phyloP scores from a whole-genome alignment of 1,140 invertebrate species.

The Drosophila suzukii region DNA sequence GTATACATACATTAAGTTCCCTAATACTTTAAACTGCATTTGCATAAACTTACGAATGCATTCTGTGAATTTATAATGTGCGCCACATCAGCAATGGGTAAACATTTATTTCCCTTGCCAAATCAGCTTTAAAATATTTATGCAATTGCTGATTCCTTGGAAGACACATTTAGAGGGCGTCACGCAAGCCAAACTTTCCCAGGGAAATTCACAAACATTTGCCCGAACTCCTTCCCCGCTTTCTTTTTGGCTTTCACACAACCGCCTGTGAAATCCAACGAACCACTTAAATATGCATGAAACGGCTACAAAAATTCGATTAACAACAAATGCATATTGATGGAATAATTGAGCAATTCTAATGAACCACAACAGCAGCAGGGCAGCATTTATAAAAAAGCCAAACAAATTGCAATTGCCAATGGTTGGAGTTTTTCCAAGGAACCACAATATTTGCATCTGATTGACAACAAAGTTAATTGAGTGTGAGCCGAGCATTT shows the following conservation, averaged over 20 bases:
- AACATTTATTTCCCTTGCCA: constrained; percentile 15
- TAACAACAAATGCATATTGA: constrained; percentile 82
- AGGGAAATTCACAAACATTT: constrained; percentile 51
- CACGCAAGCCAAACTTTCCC: constrained; percentile 70
- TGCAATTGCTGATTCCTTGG: constrained; percentile 17
- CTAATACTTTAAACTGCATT: background rate
- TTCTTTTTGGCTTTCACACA: constrained; percentile 22
- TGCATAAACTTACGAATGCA: constrained; percentile 3
- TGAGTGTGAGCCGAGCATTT: constrained; percentile 70
- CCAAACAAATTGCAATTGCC: constrained; percentile 66
- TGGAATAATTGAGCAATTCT: constrained; percentile 83
- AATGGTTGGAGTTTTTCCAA: constrained; percentile 27
- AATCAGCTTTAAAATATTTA: constrained; percentile 37
- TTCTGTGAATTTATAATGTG: constrained; percentile 9
- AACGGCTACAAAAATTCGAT: constrained; percentile 69
- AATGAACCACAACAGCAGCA: constrained; percentile 71
- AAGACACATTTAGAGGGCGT: constrained; percentile 35
- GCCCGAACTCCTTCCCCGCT: constrained; percentile 15
- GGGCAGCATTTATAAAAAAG: constrained; percentile 28
- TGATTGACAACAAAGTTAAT: constrained; percentile 83
- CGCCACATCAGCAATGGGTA: constrained; percentile 2
- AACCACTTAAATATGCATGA: constrained; percentile 75
- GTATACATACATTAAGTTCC: background rate
- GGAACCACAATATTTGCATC: constrained; percentile 78
- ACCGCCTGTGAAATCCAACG: constrained; percentile 14